A percentile compares a stretch with the other conserved stretches of the same genome.
Conservation (phyloP, 2,888 invertebrate species). For the Spodoptera exigua region DNA sequence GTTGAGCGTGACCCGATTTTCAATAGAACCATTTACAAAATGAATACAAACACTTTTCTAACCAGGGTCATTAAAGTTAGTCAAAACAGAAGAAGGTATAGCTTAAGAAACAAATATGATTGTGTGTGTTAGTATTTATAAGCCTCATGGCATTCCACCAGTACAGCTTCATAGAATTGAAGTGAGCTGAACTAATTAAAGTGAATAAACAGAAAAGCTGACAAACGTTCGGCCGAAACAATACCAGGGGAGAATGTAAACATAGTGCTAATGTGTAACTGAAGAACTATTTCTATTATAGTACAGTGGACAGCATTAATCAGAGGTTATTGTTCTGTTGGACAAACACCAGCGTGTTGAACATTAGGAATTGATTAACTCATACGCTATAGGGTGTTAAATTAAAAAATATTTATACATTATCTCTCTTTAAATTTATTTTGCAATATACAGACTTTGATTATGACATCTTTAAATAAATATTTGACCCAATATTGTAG, state of each 20-base stretch:
- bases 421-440: too few relatives aligned
- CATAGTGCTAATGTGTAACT: slow-evolving; percentile 52
- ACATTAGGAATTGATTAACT: slow-evolving; percentile 1
- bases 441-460: too few relatives aligned
- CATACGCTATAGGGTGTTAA: neutral
- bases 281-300: slow-evolving; percentile 54
- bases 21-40: slow-evolving; percentile 25
- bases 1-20: slow-evolving; percentile 45
- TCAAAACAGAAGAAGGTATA: too few relatives aligned
- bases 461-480: too few relatives aligned
- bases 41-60: slow-evolving; percentile 25
- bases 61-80: slow-evolving; percentile 1
- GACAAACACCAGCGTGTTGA: slow-evolving; percentile 10
- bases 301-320: slow-evolving; percentile 38
- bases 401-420: too few relatives aligned
- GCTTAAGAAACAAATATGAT: too few relatives aligned
- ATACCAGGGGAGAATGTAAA: slow-evolving; percentile 57
- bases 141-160: slow-evolving; percentile 9
- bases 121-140: neutral
- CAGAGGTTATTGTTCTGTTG: slow-evolving; percentile 36
- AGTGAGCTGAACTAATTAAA: slow-evolving; percentile 10
- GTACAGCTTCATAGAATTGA: neutral
- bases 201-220: slow-evolving; percentile 17
- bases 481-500: too few relatives aligned
- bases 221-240: slow-evolving; percentile 45